Conservation (phyloP, 2,113 vertebrate species). For the Odocoileus virginianus region DNA sequence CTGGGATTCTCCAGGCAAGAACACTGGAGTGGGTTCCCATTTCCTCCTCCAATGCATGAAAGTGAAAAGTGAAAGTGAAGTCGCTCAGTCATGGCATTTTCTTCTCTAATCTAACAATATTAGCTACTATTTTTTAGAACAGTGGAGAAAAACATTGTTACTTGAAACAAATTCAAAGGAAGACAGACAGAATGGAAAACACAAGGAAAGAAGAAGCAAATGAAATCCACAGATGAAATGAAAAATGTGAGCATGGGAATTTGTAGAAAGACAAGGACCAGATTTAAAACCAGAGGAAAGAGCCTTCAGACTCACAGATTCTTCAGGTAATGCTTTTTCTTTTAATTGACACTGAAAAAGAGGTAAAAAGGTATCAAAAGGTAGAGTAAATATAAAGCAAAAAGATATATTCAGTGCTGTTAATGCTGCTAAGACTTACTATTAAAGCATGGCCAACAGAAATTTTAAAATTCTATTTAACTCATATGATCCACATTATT, state of each 20-base stretch:
- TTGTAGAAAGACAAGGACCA: background rate
- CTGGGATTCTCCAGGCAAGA: too few species aligned
- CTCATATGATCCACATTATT: background rate
- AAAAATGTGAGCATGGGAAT: background rate
- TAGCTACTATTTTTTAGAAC: background rate
- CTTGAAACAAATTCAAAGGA: background rate
- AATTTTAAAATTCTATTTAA: background rate
- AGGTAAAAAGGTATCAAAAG: background rate
- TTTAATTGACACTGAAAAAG: background rate
- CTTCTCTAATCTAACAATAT: background rate
- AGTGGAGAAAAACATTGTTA: background rate
- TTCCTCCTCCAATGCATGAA: too few species aligned
- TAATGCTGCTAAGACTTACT: background rate
- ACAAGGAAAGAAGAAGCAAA: background rate
- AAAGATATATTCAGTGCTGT: background rate
- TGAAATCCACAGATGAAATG: background rate
- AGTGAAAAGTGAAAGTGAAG: too few species aligned
- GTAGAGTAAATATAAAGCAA: background rate
- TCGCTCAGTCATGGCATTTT: background rate
- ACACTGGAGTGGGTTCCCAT: too few species aligned
- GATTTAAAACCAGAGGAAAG: background rate
- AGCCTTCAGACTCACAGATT: background rate
- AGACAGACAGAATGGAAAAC: background rate
- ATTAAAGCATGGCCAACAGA: background rate
- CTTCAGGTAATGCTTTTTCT: background rate